phyloP scores from a whole-genome alignment of 1,140 invertebrate species.

The Holotrichia oblita region DNA sequence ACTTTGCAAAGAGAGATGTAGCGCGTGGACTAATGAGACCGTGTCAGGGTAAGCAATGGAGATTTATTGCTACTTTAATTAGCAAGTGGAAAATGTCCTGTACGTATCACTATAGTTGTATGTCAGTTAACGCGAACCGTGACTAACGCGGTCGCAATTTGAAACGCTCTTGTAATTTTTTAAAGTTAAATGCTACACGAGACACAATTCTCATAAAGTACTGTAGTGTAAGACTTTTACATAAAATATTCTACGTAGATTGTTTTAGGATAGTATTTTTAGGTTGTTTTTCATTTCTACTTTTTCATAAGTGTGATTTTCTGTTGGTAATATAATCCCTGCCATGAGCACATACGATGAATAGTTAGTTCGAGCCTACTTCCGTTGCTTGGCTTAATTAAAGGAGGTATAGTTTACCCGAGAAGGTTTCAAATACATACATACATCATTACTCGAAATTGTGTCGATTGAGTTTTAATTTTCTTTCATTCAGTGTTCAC shows the following conservation, averaged over 20 bases:
- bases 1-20: constrained; percentile 31
- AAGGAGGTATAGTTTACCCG: no score
- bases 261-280: no score
- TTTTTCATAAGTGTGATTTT: no score
- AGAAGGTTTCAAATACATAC: no score
- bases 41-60: constrained; percentile 34
- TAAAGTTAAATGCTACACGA: constrained; percentile 20
- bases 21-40: constrained; percentile 39
- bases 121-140: constrained; percentile 37
- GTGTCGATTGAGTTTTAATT: no score
- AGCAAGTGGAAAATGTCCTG: constrained; percentile 39
- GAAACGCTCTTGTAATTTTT: constrained; percentile 27
- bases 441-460: no score
- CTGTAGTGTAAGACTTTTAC: neutral
- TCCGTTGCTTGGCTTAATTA: no score
- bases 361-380: no score
- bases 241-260: neutral
- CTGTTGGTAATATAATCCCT: no score
- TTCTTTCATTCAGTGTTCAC: no score
- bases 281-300: no score
- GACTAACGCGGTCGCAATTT: constrained; percentile 8
- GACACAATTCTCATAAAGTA: neutral
- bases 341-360: no score
- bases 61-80: constrained; percentile 40
- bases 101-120: constrained; percentile 7